phyloP scores from a whole-genome alignment of 37 sponge, comb jelly and placozoan genomes.

The Petrosia ficiformis region DNA sequence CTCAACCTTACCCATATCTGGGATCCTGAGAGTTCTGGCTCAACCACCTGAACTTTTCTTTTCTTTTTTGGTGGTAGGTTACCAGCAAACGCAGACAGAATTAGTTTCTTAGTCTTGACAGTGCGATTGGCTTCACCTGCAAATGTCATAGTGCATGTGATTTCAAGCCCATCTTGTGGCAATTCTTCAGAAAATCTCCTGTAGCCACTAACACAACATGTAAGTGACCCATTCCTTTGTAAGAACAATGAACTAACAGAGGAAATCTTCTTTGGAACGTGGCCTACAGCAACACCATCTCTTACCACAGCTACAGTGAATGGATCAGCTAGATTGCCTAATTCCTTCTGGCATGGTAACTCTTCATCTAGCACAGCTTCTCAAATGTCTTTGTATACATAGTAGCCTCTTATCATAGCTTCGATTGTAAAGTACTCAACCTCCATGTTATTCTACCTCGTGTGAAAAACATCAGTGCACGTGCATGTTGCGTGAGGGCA shows the following conservation, averaged over 20 bases:
- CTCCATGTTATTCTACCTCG: too few species aligned
- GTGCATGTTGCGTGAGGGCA: too few species aligned
- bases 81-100: neutral
- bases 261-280: slow-evolving; percentile 26
- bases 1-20: too few species aligned
- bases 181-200: slow-evolving; percentile 6
- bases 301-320: slow-evolving; percentile 19
- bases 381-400: too few species aligned
- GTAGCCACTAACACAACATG: neutral
- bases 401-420: too few species aligned
- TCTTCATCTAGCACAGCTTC: slow-evolving; percentile 11
- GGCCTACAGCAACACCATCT: too few species aligned
- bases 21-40: too few species aligned
- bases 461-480: too few species aligned
- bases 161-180: too few species aligned
- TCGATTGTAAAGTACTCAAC: too few species aligned
- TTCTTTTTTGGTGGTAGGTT: neutral
- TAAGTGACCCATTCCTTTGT: slow-evolving; percentile 7
- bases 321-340: slow-evolving; percentile 1
- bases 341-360: slow-evolving; percentile 9
- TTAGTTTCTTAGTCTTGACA: neutral
- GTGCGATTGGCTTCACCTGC: neutral
- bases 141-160: slow-evolving; percentile 2
- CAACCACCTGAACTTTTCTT: too few species aligned
- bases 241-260: slow-evolving; percentile 16